Conservation (phyloP, 2,888 invertebrate species). For the Trachelus troglodyta region DNA sequence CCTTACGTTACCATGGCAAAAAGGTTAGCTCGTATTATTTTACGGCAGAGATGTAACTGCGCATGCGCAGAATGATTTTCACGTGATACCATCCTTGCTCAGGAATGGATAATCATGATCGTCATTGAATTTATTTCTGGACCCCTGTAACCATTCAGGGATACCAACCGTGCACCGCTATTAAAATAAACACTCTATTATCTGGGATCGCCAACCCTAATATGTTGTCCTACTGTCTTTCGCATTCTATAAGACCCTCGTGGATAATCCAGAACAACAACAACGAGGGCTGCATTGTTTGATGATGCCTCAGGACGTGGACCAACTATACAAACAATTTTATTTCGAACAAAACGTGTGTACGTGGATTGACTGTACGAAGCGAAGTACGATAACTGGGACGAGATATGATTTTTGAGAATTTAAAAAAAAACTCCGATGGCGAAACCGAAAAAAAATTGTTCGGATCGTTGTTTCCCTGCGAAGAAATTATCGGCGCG, state of each 20-base stretch:
- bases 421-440: no score
- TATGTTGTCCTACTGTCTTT: slow-evolving; percentile 43
- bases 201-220: slow-evolving; percentile 43
- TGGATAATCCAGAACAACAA: slow-evolving; percentile 61
- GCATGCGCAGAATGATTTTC: not conserved
- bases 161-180: slow-evolving; percentile 46
- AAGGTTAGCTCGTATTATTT: not conserved
- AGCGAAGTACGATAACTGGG: not conserved
- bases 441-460: no score
- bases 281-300: slow-evolving; percentile 39
- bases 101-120: not conserved
- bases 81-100: not conserved
- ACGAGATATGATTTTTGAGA: not conserved
- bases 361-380: not conserved
- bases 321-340: slow-evolving; percentile 51
- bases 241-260: slow-evolving; percentile 23
- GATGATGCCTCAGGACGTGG: slow-evolving; percentile 32
- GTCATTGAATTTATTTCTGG: not conserved
- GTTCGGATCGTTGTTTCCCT: not conserved
- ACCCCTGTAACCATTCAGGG: not conserved
- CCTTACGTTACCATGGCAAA: not conserved
- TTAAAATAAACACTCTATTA: slow-evolving; percentile 61
- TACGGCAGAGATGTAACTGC: not conserved
- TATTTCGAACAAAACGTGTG: not conserved
- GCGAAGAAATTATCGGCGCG: not conserved